Evolutionary conservation across 2,888 invertebrate genomes (phyloP).

Genomic region (Megalurothrips usitatus): DNA sequence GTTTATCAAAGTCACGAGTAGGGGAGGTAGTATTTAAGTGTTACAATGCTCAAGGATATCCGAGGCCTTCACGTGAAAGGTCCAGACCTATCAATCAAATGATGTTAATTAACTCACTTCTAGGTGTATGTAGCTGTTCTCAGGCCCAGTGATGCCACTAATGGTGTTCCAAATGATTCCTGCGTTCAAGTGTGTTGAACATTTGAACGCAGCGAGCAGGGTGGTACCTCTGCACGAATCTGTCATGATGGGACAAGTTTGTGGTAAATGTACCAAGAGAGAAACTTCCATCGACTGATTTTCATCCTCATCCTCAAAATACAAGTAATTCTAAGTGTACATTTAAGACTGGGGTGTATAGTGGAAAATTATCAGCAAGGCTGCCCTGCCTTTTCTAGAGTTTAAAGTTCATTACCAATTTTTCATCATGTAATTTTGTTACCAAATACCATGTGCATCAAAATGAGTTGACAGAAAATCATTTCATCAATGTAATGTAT

Average conservation of each 20-base stretch:
- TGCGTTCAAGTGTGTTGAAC: too few relatives aligned
- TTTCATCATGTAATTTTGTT: background rate
- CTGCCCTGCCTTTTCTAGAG: too few relatives aligned
- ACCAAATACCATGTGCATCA: slow-evolving; percentile 3
- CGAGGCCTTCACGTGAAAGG: too few relatives aligned
- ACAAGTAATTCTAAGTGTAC: background rate
- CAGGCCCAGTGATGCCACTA: too few relatives aligned
- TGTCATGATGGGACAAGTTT: background rate
- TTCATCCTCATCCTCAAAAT: background rate
- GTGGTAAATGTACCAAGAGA: background rate
- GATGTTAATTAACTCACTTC: too few relatives aligned
- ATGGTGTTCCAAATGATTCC: too few relatives aligned
- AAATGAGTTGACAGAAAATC: background rate
- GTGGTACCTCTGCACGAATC: background rate
- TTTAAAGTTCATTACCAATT: background rate
- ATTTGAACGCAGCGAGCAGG: too few relatives aligned
- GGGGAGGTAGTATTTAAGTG: too few relatives aligned
- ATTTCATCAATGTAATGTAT: background rate
- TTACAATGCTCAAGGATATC: too few relatives aligned
- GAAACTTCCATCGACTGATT: background rate
- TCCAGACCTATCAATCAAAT: too few relatives aligned
- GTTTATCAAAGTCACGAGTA: too few relatives aligned
- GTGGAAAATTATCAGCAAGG: background rate
- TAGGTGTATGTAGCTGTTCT: too few relatives aligned
- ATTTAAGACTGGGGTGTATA: slow-evolving; percentile 1